These are phyloP conservation scores for Abramis brama DNA, from an alignment of 2,113 vertebrate genomes.

Conservation along the genomic window DNA sequence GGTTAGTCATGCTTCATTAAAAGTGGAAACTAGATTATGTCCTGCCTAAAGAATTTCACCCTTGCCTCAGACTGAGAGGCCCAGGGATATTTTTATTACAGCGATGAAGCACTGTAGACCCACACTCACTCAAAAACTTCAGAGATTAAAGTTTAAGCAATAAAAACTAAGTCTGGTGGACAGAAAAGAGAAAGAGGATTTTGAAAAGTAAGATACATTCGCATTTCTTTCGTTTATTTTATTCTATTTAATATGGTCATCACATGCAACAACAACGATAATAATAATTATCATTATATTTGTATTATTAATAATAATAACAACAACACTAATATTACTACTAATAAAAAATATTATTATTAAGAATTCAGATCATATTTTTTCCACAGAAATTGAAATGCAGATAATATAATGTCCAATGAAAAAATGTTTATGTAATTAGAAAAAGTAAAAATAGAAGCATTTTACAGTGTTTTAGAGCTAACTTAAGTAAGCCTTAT, in stretches of 20 bases:
- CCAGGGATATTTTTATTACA: background rate
- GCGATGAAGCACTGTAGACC: background rate
- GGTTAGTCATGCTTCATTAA: background rate
- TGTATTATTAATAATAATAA: background rate
- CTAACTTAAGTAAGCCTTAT: no score
- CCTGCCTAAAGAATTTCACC: background rate
- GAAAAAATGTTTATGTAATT: no score
- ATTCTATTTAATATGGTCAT: background rate
- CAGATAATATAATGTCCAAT: background rate
- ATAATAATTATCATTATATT: background rate
- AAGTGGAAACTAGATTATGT: constrained; percentile 6
- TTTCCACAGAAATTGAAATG: background rate
- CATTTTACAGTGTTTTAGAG: background rate
- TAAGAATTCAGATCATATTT: no score
- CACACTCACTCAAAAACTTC: background rate
- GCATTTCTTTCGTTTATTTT: background rate
- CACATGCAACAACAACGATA: background rate
- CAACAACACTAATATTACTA: no score
- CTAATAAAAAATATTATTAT: no score
- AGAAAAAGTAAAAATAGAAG: background rate
- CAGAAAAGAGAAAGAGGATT: background rate
- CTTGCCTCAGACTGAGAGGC: background rate
- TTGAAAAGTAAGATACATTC: background rate
- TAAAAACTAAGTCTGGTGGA: background rate
- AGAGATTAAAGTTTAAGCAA: constrained; percentile 16